A percentile compares a stretch with the other conserved stretches of the same genome.
phyloP scores from a whole-genome alignment of 1,140 invertebrate genomes.

The Colletes gigas region DNA sequence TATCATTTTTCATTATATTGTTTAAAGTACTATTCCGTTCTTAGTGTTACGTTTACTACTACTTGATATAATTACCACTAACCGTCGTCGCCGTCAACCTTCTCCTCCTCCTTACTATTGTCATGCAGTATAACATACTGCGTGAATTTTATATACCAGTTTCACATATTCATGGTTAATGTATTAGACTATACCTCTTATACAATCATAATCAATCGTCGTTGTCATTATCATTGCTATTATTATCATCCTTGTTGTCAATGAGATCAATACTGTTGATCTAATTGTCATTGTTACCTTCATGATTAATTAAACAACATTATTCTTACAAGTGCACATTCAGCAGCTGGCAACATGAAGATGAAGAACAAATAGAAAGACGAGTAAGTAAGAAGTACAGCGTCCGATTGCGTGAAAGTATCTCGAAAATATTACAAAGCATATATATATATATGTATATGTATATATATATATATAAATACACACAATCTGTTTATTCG shows the following conservation, averaged over 20 bases:
- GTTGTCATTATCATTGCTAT: conserved; percentile 1
- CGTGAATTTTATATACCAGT: conserved; percentile 9
- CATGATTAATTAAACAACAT: conserved; percentile 1
- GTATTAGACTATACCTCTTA: background rate
- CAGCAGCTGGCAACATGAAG: conserved; percentile 54
- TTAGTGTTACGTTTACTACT: conserved; percentile 28
- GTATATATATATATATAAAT: too few relatives aligned
- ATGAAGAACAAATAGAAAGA: conserved; percentile 40
- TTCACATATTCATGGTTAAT: background rate
- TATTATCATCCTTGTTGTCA: background rate
- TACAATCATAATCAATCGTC: background rate
- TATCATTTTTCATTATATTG: conserved; percentile 47
- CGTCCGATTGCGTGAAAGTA: conserved; percentile 64
- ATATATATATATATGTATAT: too few relatives aligned
- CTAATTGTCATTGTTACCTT: background rate
- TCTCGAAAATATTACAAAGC: conserved; percentile 63
- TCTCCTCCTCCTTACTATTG: background rate
- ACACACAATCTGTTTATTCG: conserved; percentile 34
- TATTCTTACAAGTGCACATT: conserved; percentile 70
- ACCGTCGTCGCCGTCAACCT: background rate
- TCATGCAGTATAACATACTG: background rate
- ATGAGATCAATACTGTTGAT: background rate
- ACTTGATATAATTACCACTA: background rate
- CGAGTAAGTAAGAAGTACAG: conserved; percentile 59
- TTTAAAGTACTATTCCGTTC: conserved; percentile 66